A percentile compares a stretch with the other conserved stretches of the same genome.
phyloP scores from a whole-genome alignment of 2,888 invertebrate genomes.

The Tetragonula carbonaria region DNA sequence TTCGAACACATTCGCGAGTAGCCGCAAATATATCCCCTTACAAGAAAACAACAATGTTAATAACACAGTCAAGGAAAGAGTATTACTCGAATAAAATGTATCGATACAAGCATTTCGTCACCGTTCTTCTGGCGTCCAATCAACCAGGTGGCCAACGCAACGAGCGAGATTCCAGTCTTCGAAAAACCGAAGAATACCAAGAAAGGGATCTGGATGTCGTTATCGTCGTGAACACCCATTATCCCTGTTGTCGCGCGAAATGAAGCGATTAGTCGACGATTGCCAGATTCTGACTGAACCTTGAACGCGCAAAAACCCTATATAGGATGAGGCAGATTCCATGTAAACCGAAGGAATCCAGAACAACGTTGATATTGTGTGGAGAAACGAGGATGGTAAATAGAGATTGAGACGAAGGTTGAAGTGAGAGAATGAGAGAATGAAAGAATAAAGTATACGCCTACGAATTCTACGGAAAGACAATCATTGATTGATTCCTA shows the following conservation, averaged over 20 bases:
- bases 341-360: slow-evolving; percentile 43
- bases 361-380: slow-evolving; percentile 25
- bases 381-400: slow-evolving; percentile 8
- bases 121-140: neutral
- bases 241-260: slow-evolving; percentile 47
- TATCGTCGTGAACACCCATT: slow-evolving; percentile 46
- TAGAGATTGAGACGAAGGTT: neutral
- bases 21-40: too few species aligned
- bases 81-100: neutral
- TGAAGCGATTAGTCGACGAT: slow-evolving; percentile 61
- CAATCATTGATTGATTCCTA: slow-evolving; percentile 67
- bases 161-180: neutral
- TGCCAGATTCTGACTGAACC: slow-evolving; percentile 35
- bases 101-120: neutral
- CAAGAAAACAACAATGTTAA: neutral
- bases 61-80: neutral
- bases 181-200: slow-evolving; percentile 16
- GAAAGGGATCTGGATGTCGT: slow-evolving; percentile 14
- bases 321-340: slow-evolving; percentile 48
- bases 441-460: slow-evolving; percentile 37
- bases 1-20: too few species aligned
- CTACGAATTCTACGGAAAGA: slow-evolving; percentile 64
- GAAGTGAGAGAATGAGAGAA: neutral
- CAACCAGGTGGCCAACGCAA: slow-evolving; percentile 11
- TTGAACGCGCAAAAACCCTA: slow-evolving; percentile 44